Conservation (phyloP, 1,140 invertebrate species). For the Cherax quadricarinatus region DNA sequence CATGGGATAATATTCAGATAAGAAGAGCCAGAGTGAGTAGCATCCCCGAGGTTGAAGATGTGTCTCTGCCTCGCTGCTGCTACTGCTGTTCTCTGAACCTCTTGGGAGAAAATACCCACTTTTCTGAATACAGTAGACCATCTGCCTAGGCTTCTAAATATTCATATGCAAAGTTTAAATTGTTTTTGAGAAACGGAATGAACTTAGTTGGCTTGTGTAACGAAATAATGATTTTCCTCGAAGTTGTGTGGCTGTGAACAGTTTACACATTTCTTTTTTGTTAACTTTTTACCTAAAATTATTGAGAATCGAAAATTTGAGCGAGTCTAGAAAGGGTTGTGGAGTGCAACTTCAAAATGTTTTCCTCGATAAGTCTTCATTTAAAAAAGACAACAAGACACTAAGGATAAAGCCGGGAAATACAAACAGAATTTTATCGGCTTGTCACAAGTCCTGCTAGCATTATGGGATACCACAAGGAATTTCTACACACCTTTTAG, state of each 20-base stretch:
- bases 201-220: not conserved
- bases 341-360: too few species aligned
- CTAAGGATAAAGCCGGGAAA: too few species aligned
- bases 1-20: not conserved
- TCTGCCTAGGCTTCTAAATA: not conserved
- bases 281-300: too few species aligned
- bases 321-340: too few species aligned
- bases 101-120: not conserved
- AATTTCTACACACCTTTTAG: too few species aligned
- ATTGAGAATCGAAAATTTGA: too few species aligned
- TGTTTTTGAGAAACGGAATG: not conserved
- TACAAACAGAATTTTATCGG: too few species aligned
- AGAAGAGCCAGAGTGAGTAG: not conserved
- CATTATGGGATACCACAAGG: too few species aligned
- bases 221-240: not conserved
- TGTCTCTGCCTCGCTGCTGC: not conserved
- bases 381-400: too few species aligned
- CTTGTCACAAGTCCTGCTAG: too few species aligned
- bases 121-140: not conserved
- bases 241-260: not conserved
- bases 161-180: not conserved
- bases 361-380: too few species aligned
- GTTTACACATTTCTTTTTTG: not conserved
- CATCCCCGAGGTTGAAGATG: too few species aligned
- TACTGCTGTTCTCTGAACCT: not conserved